Conservation (phyloP, 1,140 invertebrate genomes). For the Carposina sasakii region DNA sequence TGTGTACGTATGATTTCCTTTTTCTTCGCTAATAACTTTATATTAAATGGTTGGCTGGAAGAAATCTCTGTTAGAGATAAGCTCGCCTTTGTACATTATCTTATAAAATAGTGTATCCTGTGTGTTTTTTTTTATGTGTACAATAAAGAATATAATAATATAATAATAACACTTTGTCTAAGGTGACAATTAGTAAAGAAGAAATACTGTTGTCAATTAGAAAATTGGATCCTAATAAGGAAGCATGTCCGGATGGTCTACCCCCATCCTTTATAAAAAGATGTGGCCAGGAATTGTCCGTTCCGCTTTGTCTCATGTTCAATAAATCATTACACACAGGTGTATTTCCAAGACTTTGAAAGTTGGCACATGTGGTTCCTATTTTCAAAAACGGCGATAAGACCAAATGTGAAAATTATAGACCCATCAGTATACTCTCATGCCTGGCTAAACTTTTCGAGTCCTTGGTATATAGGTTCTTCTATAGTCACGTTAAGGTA, state of each 20-base stretch:
- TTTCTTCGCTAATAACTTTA: too few relatives aligned
- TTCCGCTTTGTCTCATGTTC: not conserved
- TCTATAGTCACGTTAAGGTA: not conserved
- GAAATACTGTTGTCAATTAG: not conserved
- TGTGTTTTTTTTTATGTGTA: too few relatives aligned
- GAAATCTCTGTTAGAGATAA: too few relatives aligned
- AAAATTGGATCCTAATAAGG: not conserved
- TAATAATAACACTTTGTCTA: too few relatives aligned
- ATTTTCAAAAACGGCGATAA: not conserved
- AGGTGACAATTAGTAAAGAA: not conserved
- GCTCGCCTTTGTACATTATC: too few relatives aligned
- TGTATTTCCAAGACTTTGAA: not conserved
- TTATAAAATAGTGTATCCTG: too few relatives aligned
- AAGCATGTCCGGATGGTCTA: not conserved
- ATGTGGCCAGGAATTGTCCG: not conserved
- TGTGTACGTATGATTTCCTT: too few relatives aligned
- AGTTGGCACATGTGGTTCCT: not conserved
- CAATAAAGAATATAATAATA: too few relatives aligned
- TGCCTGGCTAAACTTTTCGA: not conserved
- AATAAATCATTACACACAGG: not conserved
- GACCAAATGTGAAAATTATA: not conserved
- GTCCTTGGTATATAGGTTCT: not conserved
- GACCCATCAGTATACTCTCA: not conserved
- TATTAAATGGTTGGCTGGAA: too few relatives aligned
- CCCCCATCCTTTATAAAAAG: not conserved